These are phyloP conservation scores for Prolemur simus DNA, from an alignment of 2,113 vertebrate genomes.

Conservation along the genomic window DNA sequence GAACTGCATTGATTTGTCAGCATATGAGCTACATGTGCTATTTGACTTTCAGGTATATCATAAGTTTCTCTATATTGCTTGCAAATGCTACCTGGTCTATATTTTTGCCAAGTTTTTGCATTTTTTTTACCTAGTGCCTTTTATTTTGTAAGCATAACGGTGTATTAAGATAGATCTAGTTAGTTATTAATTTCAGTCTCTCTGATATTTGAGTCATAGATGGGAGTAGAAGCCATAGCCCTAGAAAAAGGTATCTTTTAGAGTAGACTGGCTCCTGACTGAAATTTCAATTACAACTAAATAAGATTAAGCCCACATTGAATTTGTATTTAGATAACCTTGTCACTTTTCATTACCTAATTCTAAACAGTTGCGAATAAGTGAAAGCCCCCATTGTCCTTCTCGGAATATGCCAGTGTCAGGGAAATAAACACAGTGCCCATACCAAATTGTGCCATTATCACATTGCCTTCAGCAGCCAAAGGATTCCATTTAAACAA, in stretches of 20 bases:
- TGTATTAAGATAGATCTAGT: not conserved
- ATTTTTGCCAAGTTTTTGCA: not conserved
- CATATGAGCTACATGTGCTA: not conserved
- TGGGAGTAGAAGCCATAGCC: not conserved
- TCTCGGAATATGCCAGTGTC: not conserved
- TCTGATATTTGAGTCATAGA: slow-evolving; percentile 13
- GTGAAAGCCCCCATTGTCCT: not conserved
- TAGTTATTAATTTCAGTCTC: slow-evolving; percentile 8
- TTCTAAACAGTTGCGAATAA: slow-evolving; percentile 35
- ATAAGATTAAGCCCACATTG: slow-evolving; percentile 57
- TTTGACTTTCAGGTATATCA: not conserved
- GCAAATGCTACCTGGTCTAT: not conserved
- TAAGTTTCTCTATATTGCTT: not conserved
- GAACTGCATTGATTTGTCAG: not conserved
- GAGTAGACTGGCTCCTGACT: not conserved
- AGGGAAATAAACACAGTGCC: not conserved
- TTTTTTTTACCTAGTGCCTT: not conserved
- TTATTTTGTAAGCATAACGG: slow-evolving; percentile 17
- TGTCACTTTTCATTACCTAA: slow-evolving; percentile 65
- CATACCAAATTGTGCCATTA: not conserved
- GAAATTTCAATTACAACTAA: slow-evolving; percentile 60
- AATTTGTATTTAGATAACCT: slow-evolving; percentile 72
- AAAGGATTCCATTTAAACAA: not conserved
- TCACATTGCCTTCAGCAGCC: not conserved
- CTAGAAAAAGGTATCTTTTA: not conserved